These are phyloP conservation scores for Berghia stephanieae DNA, from an alignment of 1,140 invertebrate genomes.

Conservation along the genomic window DNA sequence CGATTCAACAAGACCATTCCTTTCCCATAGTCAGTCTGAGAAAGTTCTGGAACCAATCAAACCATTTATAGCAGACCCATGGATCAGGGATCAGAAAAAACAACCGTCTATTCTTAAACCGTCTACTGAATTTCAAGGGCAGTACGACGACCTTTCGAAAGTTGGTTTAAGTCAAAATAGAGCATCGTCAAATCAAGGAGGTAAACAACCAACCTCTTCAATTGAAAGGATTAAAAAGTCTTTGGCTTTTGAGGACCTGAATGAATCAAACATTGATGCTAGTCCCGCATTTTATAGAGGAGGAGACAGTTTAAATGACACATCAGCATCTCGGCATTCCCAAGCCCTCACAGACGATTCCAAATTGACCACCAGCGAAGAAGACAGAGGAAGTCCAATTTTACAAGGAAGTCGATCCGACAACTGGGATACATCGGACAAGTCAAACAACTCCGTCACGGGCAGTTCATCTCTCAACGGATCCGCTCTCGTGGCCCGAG, in stretches of 20 bases:
- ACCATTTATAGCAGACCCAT: conserved; percentile 6
- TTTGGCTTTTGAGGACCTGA: conserved; percentile 31
- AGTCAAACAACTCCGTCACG: background rate
- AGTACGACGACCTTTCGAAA: too few species aligned
- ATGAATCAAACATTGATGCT: conserved; percentile 28
- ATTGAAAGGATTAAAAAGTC: conserved; percentile 26
- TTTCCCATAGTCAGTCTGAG: too few species aligned
- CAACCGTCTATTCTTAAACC: too few species aligned
- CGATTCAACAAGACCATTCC: too few species aligned
- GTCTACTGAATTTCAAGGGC: too few species aligned
- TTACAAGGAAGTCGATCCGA: conserved; percentile 25
- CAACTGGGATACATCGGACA: conserved; percentile 2
- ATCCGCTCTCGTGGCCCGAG: conserved; percentile 38
- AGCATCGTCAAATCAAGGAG: too few species aligned
- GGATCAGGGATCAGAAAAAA: too few species aligned
- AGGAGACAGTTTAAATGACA: conserved; percentile 25
- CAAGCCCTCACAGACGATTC: conserved; percentile 32
- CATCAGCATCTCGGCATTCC: conserved; percentile 7
- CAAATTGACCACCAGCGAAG: conserved; percentile 39
- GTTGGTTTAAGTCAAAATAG: too few species aligned
- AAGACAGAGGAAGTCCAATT: conserved; percentile 51
- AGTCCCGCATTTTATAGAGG: conserved; percentile 20
- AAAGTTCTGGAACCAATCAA: conserved; percentile 35
- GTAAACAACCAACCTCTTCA: background rate
- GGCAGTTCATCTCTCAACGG: conserved; percentile 30